Evolutionary conservation across 1,140 invertebrate species (phyloP), one percentile per base, ranked within the genome.

Genomic region (Drosophila triauraria): DNA sequence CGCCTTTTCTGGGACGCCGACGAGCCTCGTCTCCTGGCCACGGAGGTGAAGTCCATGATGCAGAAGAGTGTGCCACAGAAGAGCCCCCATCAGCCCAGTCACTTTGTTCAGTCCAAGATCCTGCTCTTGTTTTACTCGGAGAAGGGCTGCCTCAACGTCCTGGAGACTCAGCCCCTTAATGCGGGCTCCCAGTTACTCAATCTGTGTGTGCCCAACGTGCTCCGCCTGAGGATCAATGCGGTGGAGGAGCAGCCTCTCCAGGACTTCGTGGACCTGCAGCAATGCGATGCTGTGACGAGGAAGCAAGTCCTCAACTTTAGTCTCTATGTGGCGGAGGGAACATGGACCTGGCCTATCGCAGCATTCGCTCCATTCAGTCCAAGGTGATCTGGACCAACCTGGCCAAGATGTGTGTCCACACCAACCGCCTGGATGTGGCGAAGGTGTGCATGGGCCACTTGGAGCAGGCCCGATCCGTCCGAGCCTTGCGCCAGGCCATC

Each of bases 341-440:
- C 88, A 97, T 99, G 95, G 99, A 99, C 92, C 97, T 99, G 91
- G 99, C 99, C 20, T 99, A 99, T 81, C 98, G 91, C 5, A 96
- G 98, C 1, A 99, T 99, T 20, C 96, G 97, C 91, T 94, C 96
- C 2, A 96, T 98, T 23, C 95, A 96, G 69, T 98, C 97, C 92
- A 95, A 97, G 72, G 95, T 96, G 12, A 97, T 99, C 13, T 99
- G 99, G 99, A 96, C 96, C 58, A 99, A 98, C 91, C 95, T 99
- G 93, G 99, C 99, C 0, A 96, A 96, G 93, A 98, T 98, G 96
- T 99, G 98, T 93, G 98, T 99, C 0, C 97, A 98, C 92, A 97
- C 97, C 1, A 96, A 96, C 75, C 95, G 98, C 42, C 93, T 99
- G 13, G 98, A 99, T 93, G 98, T 99, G 64, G 99, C 0, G n/a